Base-by-base conservation (phyloP, 2,888 invertebrate species). In the Acanthosepion lycidas region DNA sequence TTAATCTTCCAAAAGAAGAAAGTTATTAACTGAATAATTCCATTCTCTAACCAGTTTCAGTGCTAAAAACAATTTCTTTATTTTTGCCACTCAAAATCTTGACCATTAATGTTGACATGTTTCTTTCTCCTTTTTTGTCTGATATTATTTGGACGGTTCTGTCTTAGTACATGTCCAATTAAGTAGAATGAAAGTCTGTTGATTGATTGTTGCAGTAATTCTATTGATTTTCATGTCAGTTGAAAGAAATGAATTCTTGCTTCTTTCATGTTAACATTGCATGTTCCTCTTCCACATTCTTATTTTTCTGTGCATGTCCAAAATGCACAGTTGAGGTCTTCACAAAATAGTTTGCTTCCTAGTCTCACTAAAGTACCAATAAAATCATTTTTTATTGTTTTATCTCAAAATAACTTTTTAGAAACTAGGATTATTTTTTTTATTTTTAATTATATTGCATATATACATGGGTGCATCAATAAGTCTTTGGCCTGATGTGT, bases 41-140 rank as follows among this genome's bases (percentile, higher is more conserved):
- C 18, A 78, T 78, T 15, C 9, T 15, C n/a, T n/a, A 33, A 8
- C n/a, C 78, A 15, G 33, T 5, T 78, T 78, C 78, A 78, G 78
- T 78, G 78, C 78, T 78, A 78, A 78, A 78, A 78, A 78, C 78
- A 78, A 78, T 78, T 78, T 59, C 59, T 59, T 78, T 23, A 64
- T 26, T 64, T n/a, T 78, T 78, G n/a, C 78, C 9, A 78, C 18
- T 78, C 5, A n/a, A 78, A 78, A 78, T 78, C 78, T 78, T 78
- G 78, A 78, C n/a, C 18, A n/a, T 78, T 78, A 33, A 78, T 78
- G 78, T 78, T 78, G 78, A 78, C 33, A 78, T 78, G 78, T 78
- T n/a, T 78, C 78, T 59, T 51, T 78, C 78, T 23, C 33, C 18
- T 78, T 78, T 78, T 78, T 78, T 15, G 33, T 78, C 78, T 33